Conservation (phyloP, 2,888 invertebrate species). For the Eucriotettix oculatus region DNA sequence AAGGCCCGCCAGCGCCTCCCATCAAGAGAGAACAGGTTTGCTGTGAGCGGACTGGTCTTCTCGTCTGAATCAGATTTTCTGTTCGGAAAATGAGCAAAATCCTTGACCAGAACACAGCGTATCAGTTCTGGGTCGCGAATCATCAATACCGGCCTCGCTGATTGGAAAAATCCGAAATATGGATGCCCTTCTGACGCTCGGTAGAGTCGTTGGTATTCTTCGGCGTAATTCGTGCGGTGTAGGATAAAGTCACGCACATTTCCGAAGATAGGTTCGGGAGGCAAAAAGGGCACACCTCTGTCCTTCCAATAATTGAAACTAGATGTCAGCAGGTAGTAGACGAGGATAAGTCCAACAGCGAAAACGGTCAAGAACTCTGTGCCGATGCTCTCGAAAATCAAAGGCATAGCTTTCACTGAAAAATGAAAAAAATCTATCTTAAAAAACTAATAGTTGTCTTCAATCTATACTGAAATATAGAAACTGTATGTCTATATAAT, state of each 20-base stretch:
- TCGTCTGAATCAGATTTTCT: background rate
- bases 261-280: background rate
- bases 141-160: background rate
- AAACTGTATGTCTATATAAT: too few species aligned
- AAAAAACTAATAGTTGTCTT: too few species aligned
- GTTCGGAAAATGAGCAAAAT: slow-evolving; percentile 4
- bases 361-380: too few species aligned
- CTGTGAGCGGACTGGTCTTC: too few species aligned
- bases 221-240: background rate
- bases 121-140: slow-evolving; percentile 4
- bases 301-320: background rate
- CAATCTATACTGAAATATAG: too few species aligned
- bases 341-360: background rate
- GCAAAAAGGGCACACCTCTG: background rate
- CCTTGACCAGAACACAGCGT: slow-evolving; percentile 3
- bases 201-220: background rate
- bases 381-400: too few species aligned
- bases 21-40: too few species aligned
- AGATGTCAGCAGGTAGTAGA: background rate
- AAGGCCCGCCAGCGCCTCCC: too few species aligned
- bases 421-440: too few species aligned
- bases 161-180: slow-evolving; percentile 2
- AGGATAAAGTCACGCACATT: background rate
- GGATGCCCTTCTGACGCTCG: background rate
- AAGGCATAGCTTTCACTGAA: too few species aligned